phyloP scores from a whole-genome alignment of 2,888 invertebrate genomes.

The Noctua janthina region DNA sequence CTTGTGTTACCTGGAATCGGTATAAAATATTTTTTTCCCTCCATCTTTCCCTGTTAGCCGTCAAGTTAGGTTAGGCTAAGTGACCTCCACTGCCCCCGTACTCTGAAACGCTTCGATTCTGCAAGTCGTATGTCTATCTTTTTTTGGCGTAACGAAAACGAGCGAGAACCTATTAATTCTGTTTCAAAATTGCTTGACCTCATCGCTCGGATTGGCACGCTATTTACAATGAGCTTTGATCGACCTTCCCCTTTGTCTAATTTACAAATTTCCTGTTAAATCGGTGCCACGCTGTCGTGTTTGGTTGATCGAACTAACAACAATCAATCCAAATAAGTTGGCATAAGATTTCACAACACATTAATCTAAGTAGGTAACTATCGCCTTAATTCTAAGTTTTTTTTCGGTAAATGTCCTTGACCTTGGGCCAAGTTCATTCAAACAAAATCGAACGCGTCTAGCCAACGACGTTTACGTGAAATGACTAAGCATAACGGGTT shows the following conservation, averaged over 20 bases:
- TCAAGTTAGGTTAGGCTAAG: no score
- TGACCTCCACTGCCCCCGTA: no score
- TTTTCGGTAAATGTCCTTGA: neutral
- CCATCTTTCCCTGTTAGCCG: no score
- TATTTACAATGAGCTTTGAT: neutral
- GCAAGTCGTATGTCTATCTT: no score
- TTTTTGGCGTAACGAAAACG: no score
- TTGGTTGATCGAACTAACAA: neutral
- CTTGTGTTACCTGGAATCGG: neutral
- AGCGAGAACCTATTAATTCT: neutral
- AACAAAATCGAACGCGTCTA: neutral
- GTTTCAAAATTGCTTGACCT: neutral
- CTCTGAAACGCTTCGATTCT: no score
- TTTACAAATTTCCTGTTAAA: neutral
- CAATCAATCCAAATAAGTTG: conserved; percentile 41
- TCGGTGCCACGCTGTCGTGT: neutral
- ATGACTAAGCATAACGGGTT: neutral
- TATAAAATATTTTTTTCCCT: no score
- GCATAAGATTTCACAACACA: neutral
- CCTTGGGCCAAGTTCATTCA: neutral
- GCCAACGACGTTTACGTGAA: neutral
- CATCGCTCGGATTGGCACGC: neutral
- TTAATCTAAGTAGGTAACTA: neutral
- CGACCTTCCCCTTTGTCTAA: neutral
- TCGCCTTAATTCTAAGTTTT: neutral